These are phyloP conservation scores for Recurvirostra avosetta DNA, from an alignment of 2,113 vertebrate species.

Conservation along the genomic window DNA sequence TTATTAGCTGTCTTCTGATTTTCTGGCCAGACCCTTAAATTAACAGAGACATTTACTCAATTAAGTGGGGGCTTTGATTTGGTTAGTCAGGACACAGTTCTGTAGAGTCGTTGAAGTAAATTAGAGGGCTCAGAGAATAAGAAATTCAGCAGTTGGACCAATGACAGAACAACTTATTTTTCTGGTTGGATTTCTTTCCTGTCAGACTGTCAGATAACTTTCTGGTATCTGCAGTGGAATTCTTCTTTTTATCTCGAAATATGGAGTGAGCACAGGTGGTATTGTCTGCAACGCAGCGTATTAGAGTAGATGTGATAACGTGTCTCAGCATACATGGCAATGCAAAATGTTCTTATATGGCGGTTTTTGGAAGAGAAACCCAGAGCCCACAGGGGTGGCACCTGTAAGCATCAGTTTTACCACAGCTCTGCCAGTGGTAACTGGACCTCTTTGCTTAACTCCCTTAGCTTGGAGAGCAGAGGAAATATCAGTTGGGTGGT, in stretches of 20 bases:
- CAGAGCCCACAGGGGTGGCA: not conserved
- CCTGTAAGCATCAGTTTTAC: not conserved
- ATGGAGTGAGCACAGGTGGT: not conserved
- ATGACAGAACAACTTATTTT: conserved; percentile 9
- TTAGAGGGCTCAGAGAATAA: conserved; percentile 33
- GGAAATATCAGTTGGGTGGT: not conserved
- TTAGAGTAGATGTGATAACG: not conserved
- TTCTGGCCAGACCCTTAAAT: conserved; percentile 45
- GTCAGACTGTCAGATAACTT: conserved; percentile 12
- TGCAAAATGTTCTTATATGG: not conserved
- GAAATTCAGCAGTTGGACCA: not conserved
- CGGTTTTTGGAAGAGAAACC: not conserved
- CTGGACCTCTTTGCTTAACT: not conserved
- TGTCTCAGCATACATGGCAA: not conserved
- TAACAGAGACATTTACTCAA: conserved; percentile 36
- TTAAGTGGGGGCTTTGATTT: conserved; percentile 55
- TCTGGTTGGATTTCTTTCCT: not conserved
- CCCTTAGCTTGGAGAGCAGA: not conserved
- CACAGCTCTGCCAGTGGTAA: not conserved
- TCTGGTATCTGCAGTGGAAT: not conserved
- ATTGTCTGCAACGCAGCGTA: not conserved
- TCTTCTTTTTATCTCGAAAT: not conserved
- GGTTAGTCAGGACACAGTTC: conserved; percentile 2
- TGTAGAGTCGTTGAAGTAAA: conserved; percentile 15
- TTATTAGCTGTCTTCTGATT: conserved; percentile 57